phyloP scores from a whole-genome alignment of 2,888 invertebrate genomes.

The Drosophila affinis region DNA sequence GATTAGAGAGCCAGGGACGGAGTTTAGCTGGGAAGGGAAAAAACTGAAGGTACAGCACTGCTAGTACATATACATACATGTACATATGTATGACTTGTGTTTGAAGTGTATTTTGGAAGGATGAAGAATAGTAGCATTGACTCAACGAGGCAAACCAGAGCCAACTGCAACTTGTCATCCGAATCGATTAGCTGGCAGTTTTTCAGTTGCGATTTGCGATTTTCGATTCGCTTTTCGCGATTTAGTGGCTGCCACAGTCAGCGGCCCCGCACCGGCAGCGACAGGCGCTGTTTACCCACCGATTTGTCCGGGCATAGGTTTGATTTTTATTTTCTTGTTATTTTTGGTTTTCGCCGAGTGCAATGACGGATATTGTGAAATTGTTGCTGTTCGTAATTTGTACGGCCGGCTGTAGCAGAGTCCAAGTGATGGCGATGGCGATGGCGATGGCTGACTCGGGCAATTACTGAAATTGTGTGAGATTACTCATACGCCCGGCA shows the following conservation, averaged over 20 bases:
- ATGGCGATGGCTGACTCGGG: constrained; percentile 41
- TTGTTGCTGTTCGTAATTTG: constrained; percentile 73
- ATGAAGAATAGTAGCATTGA: neutral
- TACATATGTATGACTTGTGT: neutral
- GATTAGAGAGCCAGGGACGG: constrained; percentile 56
- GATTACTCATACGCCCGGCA: constrained; percentile 76
- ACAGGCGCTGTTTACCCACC: constrained; percentile 30
- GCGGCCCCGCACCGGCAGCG: constrained; percentile 9
- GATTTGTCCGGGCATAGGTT: constrained; percentile 67
- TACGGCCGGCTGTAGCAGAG: constrained; percentile 50
- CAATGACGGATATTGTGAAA: constrained; percentile 80
- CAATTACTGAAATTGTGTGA: constrained; percentile 77
- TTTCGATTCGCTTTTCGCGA: constrained; percentile 23
- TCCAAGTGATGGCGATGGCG: constrained; percentile 22
- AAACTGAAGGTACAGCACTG: neutral
- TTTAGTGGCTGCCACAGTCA: constrained; percentile 21
- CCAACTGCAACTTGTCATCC: constrained; percentile 34
- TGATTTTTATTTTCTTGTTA: constrained; percentile 59
- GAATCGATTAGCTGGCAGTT: constrained; percentile 31
- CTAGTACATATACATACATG: neutral
- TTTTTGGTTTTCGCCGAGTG: constrained; percentile 68
- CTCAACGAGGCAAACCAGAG: neutral
- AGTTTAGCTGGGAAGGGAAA: neutral
- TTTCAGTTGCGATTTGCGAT: constrained; percentile 9
- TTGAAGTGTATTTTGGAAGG: neutral